Percentiles rank a stretch among this genome's conserved stretches.
phyloP scores from a whole-genome alignment of 2,888 invertebrate genomes.

The Ophioninae sp. region DNA sequence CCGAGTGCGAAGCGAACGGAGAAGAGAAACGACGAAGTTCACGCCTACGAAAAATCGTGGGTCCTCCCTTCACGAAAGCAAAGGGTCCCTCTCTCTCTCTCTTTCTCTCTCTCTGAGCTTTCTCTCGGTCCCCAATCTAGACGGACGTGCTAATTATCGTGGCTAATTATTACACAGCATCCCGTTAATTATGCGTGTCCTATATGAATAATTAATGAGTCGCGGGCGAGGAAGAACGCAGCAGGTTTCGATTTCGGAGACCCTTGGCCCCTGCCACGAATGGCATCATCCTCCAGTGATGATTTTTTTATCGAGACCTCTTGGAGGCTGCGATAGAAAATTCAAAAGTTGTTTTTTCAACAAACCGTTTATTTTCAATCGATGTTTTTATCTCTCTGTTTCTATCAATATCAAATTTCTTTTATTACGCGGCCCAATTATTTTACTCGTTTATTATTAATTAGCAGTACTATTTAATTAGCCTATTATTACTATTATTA shows the following conservation, averaged over 20 bases:
- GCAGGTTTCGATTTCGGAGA: slow-evolving; percentile 36
- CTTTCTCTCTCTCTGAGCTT: slow-evolving; percentile 11
- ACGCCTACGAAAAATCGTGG: slow-evolving; percentile 64
- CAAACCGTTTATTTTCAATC: background rate
- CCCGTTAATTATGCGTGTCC: slow-evolving; percentile 61
- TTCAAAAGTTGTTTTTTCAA: background rate
- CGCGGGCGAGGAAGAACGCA: slow-evolving; percentile 33
- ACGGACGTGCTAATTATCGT: slow-evolving; percentile 64
- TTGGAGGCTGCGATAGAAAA: background rate
- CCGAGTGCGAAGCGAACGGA: slow-evolving; percentile 45
- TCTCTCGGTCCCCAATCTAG: slow-evolving; percentile 26
- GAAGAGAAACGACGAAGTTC: slow-evolving; percentile 57
- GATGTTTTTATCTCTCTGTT: background rate
- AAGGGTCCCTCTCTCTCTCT: slow-evolving; percentile 34
- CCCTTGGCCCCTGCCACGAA: background rate
- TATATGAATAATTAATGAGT: slow-evolving; percentile 58
- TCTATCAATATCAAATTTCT: background rate
- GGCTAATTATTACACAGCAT: slow-evolving; percentile 65
- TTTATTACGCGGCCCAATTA: background rate
- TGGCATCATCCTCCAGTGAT: background rate
- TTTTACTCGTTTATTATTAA: too few species aligned
- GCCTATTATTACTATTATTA: too few species aligned
- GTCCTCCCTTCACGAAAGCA: slow-evolving; percentile 52
- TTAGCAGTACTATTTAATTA: too few species aligned
- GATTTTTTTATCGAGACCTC: background rate